phyloP scores from a whole-genome alignment of 2,797 vertebrate genomes.

The Acanthornis magna region DNA sequence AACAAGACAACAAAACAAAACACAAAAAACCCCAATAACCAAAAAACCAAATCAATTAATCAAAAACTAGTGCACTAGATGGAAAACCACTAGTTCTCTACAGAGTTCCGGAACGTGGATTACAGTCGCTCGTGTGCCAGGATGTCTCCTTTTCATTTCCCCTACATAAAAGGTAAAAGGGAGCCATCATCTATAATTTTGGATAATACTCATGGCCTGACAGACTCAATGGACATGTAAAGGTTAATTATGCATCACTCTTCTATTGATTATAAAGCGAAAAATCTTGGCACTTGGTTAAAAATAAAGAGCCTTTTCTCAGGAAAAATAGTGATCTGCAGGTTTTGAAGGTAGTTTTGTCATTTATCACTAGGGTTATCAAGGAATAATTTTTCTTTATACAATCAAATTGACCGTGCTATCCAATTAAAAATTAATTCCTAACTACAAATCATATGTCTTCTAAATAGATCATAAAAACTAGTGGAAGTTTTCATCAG shows the following conservation, averaged over 20 bases:
- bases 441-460: background rate
- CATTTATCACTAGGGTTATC: background rate
- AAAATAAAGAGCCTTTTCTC: background rate
- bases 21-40: background rate
- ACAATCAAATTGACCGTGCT: background rate
- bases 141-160: background rate
- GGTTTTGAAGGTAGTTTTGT: slow-evolving; percentile 66
- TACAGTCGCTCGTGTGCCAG: background rate
- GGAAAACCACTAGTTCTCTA: background rate
- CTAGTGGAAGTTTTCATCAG: background rate
- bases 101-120: background rate
- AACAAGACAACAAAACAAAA: background rate
- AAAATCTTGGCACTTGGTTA: background rate
- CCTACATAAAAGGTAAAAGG: background rate
- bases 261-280: background rate
- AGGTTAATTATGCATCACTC: background rate
- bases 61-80: no score
- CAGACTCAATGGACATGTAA: background rate
- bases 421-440: background rate
- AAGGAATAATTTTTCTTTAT: background rate
- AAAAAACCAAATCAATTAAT: background rate
- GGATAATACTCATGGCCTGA: background rate
- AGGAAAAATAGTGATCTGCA: background rate
- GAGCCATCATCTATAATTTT: background rate
- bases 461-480: background rate